Evolutionary conservation across 2,113 vertebrate species (phyloP).

Genomic region (Coptodon bakossiorum): DNA sequence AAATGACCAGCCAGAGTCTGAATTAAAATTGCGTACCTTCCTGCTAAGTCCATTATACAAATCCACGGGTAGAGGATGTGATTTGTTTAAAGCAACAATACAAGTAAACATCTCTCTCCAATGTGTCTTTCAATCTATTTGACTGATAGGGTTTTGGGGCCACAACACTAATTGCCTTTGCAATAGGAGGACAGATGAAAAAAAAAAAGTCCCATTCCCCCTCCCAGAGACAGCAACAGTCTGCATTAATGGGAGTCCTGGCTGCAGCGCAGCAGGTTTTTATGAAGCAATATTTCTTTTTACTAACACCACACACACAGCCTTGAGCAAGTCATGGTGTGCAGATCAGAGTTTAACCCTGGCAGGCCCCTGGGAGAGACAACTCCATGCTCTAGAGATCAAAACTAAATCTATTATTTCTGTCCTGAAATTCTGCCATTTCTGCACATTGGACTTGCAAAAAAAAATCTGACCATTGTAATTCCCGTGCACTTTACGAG

Average conservation of each 20-base stretch:
- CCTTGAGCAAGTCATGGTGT: conserved; percentile 46
- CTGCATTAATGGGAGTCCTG: conserved; percentile 44
- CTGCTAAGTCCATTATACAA: background rate
- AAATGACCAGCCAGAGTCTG: conserved; percentile 26
- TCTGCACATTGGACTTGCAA: conserved; percentile 1
- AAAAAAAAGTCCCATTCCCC: conserved; percentile 7
- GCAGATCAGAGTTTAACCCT: conserved; percentile 60
- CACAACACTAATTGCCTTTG: conserved; percentile 38
- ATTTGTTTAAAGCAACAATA: conserved; percentile 5
- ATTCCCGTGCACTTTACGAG: conserved; percentile 12
- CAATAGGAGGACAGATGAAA: conserved; percentile 12
- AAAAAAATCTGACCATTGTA: conserved; percentile 10
- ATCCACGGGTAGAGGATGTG: background rate
- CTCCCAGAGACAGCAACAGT: conserved; percentile 23
- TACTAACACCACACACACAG: conserved; percentile 52
- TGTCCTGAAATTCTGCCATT: conserved; percentile 19
- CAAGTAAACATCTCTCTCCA: conserved; percentile 3
- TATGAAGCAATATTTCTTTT: conserved; percentile 73
- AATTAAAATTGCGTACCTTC: background rate
- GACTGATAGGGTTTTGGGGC: background rate
- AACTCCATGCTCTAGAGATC: conserved; percentile 15
- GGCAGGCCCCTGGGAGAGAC: conserved; percentile 27
- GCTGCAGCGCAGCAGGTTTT: conserved; percentile 42
- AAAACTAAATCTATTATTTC: conserved; percentile 43
- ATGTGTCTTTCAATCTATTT: conserved; percentile 13